Conservation (phyloP, 2,113 vertebrate species). For the Entelurus aequoreus region DNA sequence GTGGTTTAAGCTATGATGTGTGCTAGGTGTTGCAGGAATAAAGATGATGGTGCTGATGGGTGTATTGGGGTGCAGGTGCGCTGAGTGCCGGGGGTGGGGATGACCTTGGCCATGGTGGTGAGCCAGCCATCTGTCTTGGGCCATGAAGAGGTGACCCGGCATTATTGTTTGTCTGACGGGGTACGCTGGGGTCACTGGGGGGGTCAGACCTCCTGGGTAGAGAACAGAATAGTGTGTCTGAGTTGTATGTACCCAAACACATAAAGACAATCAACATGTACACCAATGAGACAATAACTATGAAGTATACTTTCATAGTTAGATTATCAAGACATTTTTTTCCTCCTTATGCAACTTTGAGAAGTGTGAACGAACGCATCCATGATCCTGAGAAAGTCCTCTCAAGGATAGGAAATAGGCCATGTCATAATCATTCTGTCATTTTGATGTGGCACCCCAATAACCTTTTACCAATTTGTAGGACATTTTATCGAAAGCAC, state of each 20-base stretch:
- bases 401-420: constrained; percentile 23
- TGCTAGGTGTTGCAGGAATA: constrained; percentile 37
- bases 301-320: neutral
- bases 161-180: constrained; percentile 66
- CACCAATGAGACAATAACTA: constrained; percentile 32
- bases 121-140: constrained; percentile 71
- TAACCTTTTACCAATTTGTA: constrained; percentile 48
- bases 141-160: constrained; percentile 60
- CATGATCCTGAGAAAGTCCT: constrained; percentile 7
- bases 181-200: constrained; percentile 52
- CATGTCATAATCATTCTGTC: constrained; percentile 51
- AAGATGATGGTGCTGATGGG: constrained; percentile 51
- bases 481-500: constrained; percentile 45
- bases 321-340: constrained; percentile 22
- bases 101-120: constrained; percentile 71
- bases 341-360: constrained; percentile 39
- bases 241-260: constrained; percentile 21
- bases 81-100: constrained; percentile 30
- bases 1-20: constrained; percentile 7
- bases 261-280: constrained; percentile 36
- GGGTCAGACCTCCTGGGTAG: constrained; percentile 45
- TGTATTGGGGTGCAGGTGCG: constrained; percentile 59
- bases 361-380: constrained; percentile 13
- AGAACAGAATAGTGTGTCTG: constrained; percentile 33
- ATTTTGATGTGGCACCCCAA: constrained; percentile 41